Evolutionary conservation across 2,113 vertebrate genomes (phyloP), one percentile per base, ranked within the genome.

Genomic region (Collichthys lucidus): DNA sequence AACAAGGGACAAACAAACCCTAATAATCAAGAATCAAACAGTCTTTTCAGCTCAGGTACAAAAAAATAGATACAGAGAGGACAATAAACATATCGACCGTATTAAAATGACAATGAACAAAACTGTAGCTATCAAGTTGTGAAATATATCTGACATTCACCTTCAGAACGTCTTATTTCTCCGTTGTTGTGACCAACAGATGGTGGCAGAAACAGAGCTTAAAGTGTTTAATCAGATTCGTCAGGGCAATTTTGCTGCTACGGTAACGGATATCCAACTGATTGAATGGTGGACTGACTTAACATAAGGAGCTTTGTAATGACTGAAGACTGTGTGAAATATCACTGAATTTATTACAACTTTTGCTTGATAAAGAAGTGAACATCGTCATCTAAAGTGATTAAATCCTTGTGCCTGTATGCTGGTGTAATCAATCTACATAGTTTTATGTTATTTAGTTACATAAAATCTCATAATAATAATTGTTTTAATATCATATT

Each of bases 201-300:
- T 85, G 77, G 86, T 44, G 26, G 11, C 78, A 83, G 63, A 81
- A 67, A 80, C 46, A 76, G n/a, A 82, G 71, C 42, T 80, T 71
- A 77, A 75, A 77, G 72, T 22, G 31, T 85, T 85, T 89, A 78
- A 87, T 89, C 74, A 68, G 75, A 80, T 77, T 84, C 81, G 68
- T 86, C 50, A 16, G 72, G 76, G 82, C 29, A 83, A 82, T 79
- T 89, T 83, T 55, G 76, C 57, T 79, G 70, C 78, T 57, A 57
- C 5, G 12, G 67, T 77, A 65, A 87, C 73, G 1, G 42, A 85
- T 84, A 80, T 73, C 65, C 64, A 76, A 59, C 71, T 68, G 77
- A 87, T 71, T 90, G 73, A 80, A 74, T 35, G 20, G 16, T 44
- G 47, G 47, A 46, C 62, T 79, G 68, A 60, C 20, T 73, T 53